Evolutionary conservation across 2,888 invertebrate species (phyloP), one percentile per base, ranked within the genome.

Genomic region (Drosophila fungiperda): DNA sequence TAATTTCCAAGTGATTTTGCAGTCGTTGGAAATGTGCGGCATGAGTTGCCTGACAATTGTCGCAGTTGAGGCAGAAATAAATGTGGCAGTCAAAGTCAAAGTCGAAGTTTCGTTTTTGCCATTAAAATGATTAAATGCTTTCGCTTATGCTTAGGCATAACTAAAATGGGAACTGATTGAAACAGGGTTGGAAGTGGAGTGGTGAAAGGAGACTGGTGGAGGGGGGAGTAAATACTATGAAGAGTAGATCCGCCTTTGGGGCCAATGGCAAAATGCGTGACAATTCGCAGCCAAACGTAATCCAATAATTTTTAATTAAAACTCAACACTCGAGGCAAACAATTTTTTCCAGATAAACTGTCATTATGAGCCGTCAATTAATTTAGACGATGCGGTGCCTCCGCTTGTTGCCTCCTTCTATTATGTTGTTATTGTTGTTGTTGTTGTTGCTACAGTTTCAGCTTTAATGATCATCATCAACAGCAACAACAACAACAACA

Each of bases 81-180:
- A 40, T n/a, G 40, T 40, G n/a, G 40, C n/a, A n/a, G n/a, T 6
- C 45, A n/a, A 42, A 63, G 45, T 32, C 38, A 52, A 57, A 58
- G 53, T 55, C 73, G 35, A 66, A 67, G 67, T 68, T 68, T 67
- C 35, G 76, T 82, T 78, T 74, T 73, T 59, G 83, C 82, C 89
- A 91, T 91, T 90, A 91, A 91, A 90, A 92, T 92, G 91, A 90
- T 90, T 87, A 91, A 92, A 91, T 89, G 85, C 90, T 90, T 86
- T 91, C 87, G 89, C 84, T 86, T 87, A 89, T 89, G 87, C 92
- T 87, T 91, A 90, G 91, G 91, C 91, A 91, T 91, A 91, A 89
- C 90, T 91, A 91, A 78, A 88, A 75, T 72, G 53, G 80, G 54
- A 82, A 68, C 52, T 63, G 76, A 49, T 66, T 58, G 68, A 42